Conservation (phyloP, 2,113 vertebrate species). For the Anarhynchus alexandrinus region DNA sequence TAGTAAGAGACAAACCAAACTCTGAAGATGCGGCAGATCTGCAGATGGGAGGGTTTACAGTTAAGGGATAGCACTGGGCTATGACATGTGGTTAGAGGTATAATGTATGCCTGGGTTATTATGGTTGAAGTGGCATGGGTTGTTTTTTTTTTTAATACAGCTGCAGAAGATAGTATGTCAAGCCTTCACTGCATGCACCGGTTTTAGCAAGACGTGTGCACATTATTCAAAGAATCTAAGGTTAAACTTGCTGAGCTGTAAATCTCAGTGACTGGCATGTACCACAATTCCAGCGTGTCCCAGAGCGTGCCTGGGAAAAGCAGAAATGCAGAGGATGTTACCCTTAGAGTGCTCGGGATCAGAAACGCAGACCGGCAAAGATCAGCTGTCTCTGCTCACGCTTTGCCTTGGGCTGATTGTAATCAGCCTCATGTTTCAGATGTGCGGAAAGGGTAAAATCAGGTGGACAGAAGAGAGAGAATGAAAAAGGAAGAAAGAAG, state of each 20-base stretch:
- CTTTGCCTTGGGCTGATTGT: background rate
- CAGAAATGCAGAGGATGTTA: background rate
- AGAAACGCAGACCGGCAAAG: background rate
- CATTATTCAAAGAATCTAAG: background rate
- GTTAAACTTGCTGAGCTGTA: slow-evolving; percentile 38
- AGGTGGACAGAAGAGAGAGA: background rate
- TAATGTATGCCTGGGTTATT: background rate
- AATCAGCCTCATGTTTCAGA: background rate
- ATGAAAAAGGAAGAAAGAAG: background rate
- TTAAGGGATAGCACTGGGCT: slow-evolving; percentile 40
- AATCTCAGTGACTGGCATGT: background rate
- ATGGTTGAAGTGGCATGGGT: background rate
- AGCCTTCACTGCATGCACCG: background rate
- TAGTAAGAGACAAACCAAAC: background rate
- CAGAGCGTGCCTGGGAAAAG: background rate
- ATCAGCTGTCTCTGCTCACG: background rate
- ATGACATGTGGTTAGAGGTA: slow-evolving; percentile 40
- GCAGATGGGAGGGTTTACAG: slow-evolving; percentile 39
- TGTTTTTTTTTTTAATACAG: background rate
- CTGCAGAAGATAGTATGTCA: background rate
- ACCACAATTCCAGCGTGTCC: background rate
- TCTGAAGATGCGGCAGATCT: background rate
- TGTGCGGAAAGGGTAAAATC: background rate
- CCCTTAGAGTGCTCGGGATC: background rate
- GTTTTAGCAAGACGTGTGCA: background rate